phyloP scores from a whole-genome alignment of 2,888 invertebrate genomes.

The Drosophila rellima region DNA sequence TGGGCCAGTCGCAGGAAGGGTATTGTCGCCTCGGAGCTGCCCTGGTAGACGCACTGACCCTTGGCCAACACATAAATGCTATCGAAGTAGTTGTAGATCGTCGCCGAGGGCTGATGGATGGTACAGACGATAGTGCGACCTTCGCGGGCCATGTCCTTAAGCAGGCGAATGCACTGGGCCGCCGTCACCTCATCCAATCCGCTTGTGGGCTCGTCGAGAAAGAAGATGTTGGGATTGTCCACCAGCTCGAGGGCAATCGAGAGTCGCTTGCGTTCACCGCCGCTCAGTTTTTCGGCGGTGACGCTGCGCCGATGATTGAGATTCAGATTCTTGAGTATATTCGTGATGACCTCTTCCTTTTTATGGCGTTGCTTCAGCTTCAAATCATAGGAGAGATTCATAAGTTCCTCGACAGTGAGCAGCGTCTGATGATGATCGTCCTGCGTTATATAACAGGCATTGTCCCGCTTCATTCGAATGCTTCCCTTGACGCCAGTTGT shows the following conservation, averaged over 20 bases:
- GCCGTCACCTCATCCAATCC: constrained; percentile 90
- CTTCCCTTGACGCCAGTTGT: constrained; percentile 89
- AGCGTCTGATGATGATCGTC: constrained; percentile 91
- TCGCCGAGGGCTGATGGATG: constrained; percentile 90
- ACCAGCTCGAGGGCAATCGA: constrained; percentile 93
- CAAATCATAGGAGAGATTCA: constrained; percentile 92
- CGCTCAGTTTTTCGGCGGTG: constrained; percentile 88
- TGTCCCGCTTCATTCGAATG: constrained; percentile 90
- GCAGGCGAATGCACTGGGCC: constrained; percentile 87
- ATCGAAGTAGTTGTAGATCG: constrained; percentile 88
- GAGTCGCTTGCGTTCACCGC: constrained; percentile 92
- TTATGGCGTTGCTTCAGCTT: constrained; percentile 87
- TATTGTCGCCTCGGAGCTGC: constrained; percentile 88
- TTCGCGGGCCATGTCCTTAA: constrained; percentile 88
- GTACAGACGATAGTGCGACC: constrained; percentile 90
- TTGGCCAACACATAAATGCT: constrained; percentile 89
- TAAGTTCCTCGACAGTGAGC: constrained; percentile 91
- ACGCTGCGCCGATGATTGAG: constrained; percentile 83
- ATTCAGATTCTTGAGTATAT: constrained; percentile 84
- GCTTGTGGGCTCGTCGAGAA: constrained; percentile 93
- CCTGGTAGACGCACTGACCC: constrained; percentile 89
- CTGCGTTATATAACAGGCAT: constrained; percentile 94
- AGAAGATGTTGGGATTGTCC: constrained; percentile 94
- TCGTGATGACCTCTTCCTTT: constrained; percentile 78
- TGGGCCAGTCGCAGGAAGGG: constrained; percentile 87